Percentiles rank a stretch among this genome's conserved stretches.
Conservation (phyloP, 2,888 invertebrate species). For the Caprella mutica region DNA sequence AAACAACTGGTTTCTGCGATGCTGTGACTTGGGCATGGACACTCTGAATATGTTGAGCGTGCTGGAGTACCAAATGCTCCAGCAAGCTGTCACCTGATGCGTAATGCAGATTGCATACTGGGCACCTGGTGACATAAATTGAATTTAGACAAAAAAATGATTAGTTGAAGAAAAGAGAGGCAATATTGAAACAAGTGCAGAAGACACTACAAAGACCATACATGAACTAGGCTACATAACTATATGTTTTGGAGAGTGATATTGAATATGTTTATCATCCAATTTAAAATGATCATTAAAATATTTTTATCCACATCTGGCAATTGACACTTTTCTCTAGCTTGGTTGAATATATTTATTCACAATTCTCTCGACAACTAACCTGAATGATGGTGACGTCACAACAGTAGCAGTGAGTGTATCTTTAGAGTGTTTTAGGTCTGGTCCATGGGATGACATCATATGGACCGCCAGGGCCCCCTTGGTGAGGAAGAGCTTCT, state of each 20-base stretch:
- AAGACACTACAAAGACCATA: too few species aligned
- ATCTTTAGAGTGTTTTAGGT: constrained; percentile 15
- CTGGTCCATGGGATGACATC: constrained; percentile 23
- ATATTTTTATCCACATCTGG: too few species aligned
- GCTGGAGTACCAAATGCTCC: constrained; percentile 31
- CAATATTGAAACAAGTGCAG: neutral
- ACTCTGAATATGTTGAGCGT: constrained; percentile 24
- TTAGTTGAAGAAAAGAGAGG: neutral
- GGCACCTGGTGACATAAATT: too few species aligned
- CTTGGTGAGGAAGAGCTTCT: constrained; percentile 33
- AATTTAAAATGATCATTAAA: too few species aligned
- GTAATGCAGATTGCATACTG: constrained; percentile 29
- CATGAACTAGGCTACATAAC: too few species aligned
- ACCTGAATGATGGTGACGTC: constrained; percentile 18
- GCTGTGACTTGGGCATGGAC: constrained; percentile 3
- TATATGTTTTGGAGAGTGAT: too few species aligned
- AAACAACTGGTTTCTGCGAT: constrained; percentile 16
- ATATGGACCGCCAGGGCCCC: constrained; percentile 30
- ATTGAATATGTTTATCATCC: too few species aligned
- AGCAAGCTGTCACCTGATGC: constrained; percentile 22
- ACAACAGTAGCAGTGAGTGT: constrained; percentile 17
- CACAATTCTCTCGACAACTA: neutral
- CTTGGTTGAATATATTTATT: neutral
- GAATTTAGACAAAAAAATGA: too few species aligned
- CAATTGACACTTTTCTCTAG: neutral